These are phyloP conservation scores for Apamea epomidion DNA, from an alignment of 2,888 invertebrate species.

Conservation along the genomic window DNA sequence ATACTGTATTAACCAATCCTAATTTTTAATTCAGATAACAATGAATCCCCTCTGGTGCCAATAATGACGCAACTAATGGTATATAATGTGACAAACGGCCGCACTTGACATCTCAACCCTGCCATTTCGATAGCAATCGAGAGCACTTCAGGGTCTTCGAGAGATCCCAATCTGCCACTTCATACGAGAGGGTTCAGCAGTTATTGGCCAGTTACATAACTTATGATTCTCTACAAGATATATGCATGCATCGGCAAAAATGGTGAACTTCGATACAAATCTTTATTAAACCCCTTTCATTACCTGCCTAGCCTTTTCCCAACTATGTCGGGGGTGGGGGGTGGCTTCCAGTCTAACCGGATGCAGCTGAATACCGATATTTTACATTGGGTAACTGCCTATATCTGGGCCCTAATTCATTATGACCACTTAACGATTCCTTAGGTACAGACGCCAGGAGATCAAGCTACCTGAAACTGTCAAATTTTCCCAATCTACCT, in stretches of 20 bases:
- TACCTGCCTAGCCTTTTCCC: neutral
- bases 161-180: conserved; percentile 33
- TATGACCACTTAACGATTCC: too few species aligned
- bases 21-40: neutral
- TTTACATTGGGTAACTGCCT: neutral
- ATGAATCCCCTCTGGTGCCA: neutral
- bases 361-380: neutral
- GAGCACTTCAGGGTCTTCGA: conserved; percentile 13
- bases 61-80: conserved; percentile 8
- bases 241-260: neutral
- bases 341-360: neutral
- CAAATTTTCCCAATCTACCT: too few species aligned
- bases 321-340: neutral
- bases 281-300: neutral
- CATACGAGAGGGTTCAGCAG: conserved; percentile 21
- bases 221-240: neutral
- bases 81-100: conserved; percentile 6
- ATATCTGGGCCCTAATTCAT: neutral
- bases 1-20: neutral
- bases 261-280: neutral
- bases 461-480: too few species aligned
- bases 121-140: conserved; percentile 20
- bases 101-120: conserved; percentile 10
- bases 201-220: conserved; percentile 22
- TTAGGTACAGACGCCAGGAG: too few species aligned